These are phyloP conservation scores for Xestia rhomboidea DNA, from an alignment of 2,888 invertebrate species.

Conservation along the genomic window DNA sequence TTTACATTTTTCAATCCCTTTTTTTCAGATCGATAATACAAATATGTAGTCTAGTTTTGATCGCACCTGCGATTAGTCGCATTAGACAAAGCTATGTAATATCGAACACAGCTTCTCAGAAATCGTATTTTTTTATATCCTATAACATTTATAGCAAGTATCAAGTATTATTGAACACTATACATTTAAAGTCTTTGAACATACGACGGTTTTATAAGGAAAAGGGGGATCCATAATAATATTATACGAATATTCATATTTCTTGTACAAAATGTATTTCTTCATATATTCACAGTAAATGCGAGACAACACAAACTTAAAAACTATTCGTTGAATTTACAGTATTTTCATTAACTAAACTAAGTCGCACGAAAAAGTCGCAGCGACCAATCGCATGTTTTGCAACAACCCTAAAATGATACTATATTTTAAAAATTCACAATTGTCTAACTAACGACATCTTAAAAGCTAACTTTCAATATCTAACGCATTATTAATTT, in stretches of 20 bases:
- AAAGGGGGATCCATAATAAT: slow-evolving; percentile 33
- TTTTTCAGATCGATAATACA: slow-evolving; percentile 10
- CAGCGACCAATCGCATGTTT: slow-evolving; percentile 49
- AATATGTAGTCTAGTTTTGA: slow-evolving; percentile 6
- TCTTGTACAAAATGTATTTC: slow-evolving; percentile 64
- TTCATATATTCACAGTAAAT: slow-evolving; percentile 59
- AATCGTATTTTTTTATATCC: slow-evolving; percentile 7
- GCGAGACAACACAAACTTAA: slow-evolving; percentile 61
- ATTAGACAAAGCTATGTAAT: neutral
- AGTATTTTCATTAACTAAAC: slow-evolving; percentile 41
- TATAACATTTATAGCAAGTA: slow-evolving; percentile 36
- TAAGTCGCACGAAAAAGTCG: slow-evolving; percentile 61
- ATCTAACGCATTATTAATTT: slow-evolving; percentile 56
- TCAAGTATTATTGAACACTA: slow-evolving; percentile 23
- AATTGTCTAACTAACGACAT: slow-evolving; percentile 67
- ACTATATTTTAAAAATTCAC: slow-evolving; percentile 57
- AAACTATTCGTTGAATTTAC: slow-evolving; percentile 65
- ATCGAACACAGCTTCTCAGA: neutral
- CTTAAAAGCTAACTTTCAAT: slow-evolving; percentile 59
- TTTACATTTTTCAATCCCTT: neutral
- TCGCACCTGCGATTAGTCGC: slow-evolving; percentile 22
- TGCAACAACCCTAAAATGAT: slow-evolving; percentile 63
- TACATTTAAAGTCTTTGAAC: slow-evolving; percentile 28
- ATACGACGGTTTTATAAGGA: slow-evolving; percentile 19
- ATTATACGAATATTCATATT: slow-evolving; percentile 47